Evolutionary conservation across 2,888 invertebrate species (phyloP).

Genomic region (Tromatobia lineatoria): DNA sequence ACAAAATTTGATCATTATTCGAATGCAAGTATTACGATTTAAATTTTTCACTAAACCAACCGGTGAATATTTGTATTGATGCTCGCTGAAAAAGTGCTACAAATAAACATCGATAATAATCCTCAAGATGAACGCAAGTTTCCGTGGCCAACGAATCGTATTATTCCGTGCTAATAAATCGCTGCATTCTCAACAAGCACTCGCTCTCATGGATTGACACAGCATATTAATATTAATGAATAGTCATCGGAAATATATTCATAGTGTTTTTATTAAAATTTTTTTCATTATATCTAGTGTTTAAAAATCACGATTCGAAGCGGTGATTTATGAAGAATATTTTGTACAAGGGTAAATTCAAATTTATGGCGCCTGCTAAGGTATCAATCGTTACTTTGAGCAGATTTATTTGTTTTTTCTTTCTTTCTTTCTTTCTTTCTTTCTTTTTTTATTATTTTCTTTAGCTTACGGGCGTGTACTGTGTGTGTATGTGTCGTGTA

Average conservation of each 20-base stretch:
- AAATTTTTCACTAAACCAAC: neutral
- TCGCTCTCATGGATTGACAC: constrained; percentile 64
- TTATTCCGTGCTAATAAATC: neutral
- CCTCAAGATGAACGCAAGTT: neutral
- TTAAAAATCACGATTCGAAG: constrained; percentile 78
- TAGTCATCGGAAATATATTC: constrained; percentile 76
- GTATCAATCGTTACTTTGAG: constrained; percentile 77
- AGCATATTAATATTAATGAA: constrained; percentile 62
- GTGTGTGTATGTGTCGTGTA: constrained; percentile 26
- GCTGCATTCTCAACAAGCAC: constrained; percentile 7
- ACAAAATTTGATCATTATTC: neutral
- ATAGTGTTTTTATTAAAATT: constrained; percentile 76
- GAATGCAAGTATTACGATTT: neutral
- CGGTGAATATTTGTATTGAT: neutral
- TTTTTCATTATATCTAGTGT: constrained; percentile 74
- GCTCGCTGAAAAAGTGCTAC: neutral
- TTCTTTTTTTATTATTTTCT: constrained; percentile 20
- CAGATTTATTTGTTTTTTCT: constrained; percentile 69
- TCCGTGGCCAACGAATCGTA: neutral
- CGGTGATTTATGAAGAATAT: constrained; percentile 76
- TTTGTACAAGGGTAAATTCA: constrained; percentile 79
- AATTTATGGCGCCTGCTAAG: constrained; percentile 74
- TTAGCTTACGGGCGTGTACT: constrained; percentile 46
- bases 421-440: constrained; percentile 42
- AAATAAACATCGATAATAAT: neutral